Percentiles rank a stretch among this genome's conserved stretches.
phyloP scores from a whole-genome alignment of 2,888 invertebrate genomes.

The Aporophyla nigra region DNA sequence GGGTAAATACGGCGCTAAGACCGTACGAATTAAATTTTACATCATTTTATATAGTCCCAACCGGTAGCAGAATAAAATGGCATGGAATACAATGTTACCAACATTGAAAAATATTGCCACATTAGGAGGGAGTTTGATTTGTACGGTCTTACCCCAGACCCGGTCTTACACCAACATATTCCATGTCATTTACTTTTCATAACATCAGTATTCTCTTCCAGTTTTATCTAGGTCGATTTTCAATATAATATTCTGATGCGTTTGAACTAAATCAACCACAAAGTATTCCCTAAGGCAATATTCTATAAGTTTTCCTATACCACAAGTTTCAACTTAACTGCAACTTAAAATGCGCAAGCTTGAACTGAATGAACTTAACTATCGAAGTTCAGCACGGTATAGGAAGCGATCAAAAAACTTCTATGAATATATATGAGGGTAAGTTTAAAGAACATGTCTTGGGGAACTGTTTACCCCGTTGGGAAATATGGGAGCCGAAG shows the following conservation, averaged over 20 bases:
- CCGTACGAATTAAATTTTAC: neutral
- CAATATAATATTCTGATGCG: neutral
- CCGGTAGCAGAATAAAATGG: neutral
- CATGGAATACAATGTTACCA: neutral
- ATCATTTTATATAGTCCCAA: neutral
- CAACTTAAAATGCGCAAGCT: slow-evolving; percentile 45
- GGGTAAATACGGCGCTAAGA: neutral
- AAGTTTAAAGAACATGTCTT: slow-evolving; percentile 27
- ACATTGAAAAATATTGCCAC: neutral
- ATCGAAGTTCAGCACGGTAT: slow-evolving; percentile 27
- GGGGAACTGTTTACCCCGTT: slow-evolving; percentile 26
- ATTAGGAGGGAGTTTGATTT: too few relatives aligned
- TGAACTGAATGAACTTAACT: slow-evolving; percentile 26
- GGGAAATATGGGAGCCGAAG: slow-evolving; percentile 25
- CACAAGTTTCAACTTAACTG: slow-evolving; percentile 36
- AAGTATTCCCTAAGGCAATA: slow-evolving; percentile 21
- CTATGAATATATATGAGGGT: slow-evolving; percentile 48
- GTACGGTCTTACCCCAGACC: neutral
- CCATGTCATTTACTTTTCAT: neutral
- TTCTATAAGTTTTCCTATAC: slow-evolving; percentile 35
- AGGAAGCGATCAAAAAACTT: slow-evolving; percentile 47
- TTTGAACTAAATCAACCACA: slow-evolving; percentile 26
- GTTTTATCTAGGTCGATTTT: slow-evolving; percentile 21
- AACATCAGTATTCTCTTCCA: neutral
- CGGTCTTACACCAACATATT: neutral